These are phyloP conservation scores for Saxidomus purpurata DNA, from an alignment of 1,140 invertebrate genomes.

Conservation along the genomic window DNA sequence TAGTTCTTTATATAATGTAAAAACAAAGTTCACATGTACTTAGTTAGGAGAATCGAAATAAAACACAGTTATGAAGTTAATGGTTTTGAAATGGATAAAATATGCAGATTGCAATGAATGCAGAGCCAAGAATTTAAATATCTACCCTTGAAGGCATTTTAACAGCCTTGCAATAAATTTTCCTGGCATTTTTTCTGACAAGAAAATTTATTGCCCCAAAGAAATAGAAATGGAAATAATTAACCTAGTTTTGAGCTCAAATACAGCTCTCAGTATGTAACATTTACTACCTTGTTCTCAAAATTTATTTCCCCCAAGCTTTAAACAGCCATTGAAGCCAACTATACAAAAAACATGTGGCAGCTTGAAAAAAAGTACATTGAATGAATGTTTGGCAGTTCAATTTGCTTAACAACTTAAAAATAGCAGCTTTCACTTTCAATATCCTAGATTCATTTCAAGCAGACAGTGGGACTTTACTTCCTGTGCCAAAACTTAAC, in stretches of 20 bases:
- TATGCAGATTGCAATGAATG: background rate
- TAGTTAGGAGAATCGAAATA: too few relatives aligned
- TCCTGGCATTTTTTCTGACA: background rate
- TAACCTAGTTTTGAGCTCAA: background rate
- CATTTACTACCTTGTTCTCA: too few relatives aligned
- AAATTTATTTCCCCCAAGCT: background rate
- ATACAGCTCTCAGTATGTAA: too few relatives aligned
- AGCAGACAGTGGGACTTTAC: constrained; percentile 5
- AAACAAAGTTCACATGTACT: too few relatives aligned
- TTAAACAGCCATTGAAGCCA: background rate
- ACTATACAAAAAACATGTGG: background rate
- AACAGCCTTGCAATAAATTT: background rate
- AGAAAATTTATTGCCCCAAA: background rate
- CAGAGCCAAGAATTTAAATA: background rate
- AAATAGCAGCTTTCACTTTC: constrained; percentile 1
- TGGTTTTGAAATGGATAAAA: background rate
- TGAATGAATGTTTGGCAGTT: background rate
- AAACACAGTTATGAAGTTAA: background rate
- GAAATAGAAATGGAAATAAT: background rate
- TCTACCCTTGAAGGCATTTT: background rate
- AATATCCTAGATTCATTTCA: background rate
- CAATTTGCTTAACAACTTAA: constrained; percentile 6
- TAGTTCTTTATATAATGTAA: too few relatives aligned
- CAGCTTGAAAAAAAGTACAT: background rate
- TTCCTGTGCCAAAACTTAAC: constrained; percentile 28